These are phyloP conservation scores for Heteromyza rotundicornis DNA, from an alignment of 2,888 invertebrate genomes.

Conservation along the genomic window DNA sequence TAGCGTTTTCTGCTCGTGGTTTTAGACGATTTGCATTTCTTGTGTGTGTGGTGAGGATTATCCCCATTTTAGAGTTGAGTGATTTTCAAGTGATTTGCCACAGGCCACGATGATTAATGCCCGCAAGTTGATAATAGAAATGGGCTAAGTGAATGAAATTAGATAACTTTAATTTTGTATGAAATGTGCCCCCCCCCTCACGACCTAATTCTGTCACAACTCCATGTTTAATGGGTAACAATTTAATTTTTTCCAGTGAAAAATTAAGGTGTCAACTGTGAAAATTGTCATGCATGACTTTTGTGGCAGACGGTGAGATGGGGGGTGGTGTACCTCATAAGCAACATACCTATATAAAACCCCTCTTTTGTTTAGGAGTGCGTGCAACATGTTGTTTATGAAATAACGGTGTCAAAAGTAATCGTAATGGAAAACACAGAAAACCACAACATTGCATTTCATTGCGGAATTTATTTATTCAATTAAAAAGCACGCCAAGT, in stretches of 20 bases:
- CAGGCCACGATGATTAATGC: no score
- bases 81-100: conserved; percentile 37
- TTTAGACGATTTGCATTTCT: neutral
- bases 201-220: neutral
- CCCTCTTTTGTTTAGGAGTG: no score
- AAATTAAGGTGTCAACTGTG: neutral
- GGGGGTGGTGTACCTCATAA: no score
- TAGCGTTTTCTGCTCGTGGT: neutral
- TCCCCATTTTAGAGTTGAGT: conserved; percentile 37
- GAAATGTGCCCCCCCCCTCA: neutral
- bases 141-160: neutral
- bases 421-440: neutral
- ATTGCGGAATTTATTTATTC: neutral
- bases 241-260: no score
- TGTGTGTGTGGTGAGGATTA: conserved; percentile 28
- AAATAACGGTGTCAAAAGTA: neutral
- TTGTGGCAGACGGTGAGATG: no score
- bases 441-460: neutral
- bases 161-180: neutral
- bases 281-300: neutral
- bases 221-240: no score
- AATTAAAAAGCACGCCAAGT: neutral
- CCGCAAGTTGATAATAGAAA: conserved; percentile 1
- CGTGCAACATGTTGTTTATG: neutral
- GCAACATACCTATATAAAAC: neutral